Evolutionary conservation across 2,113 vertebrate genomes (phyloP).

Genomic region (Eolophus roseicapilla): DNA sequence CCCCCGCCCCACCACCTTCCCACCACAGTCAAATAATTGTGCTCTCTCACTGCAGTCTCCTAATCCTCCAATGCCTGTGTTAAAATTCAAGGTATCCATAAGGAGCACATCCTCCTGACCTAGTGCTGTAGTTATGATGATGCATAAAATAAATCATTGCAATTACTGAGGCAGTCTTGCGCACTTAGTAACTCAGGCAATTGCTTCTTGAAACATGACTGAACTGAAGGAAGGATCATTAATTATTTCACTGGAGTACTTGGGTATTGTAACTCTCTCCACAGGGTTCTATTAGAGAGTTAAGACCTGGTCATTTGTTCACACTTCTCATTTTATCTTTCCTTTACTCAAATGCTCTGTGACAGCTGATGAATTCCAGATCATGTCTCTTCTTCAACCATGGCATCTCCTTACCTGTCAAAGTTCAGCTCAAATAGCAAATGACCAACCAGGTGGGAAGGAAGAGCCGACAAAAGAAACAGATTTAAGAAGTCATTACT

Average conservation of each 20-base stretch:
- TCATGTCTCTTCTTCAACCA: background rate
- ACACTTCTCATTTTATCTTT: constrained; percentile 15
- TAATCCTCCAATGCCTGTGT: background rate
- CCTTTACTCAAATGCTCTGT: background rate
- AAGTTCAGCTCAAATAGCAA: background rate
- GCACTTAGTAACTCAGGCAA: constrained; percentile 40
- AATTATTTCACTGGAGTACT: constrained; percentile 58
- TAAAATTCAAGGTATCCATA: constrained; percentile 26
- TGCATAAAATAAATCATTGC: constrained; percentile 57
- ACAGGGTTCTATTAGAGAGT: constrained; percentile 31
- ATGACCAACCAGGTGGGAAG: background rate
- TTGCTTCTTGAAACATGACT: constrained; percentile 58
- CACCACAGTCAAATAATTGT: background rate
- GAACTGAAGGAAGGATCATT: constrained; percentile 46
- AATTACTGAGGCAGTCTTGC: constrained; percentile 49
- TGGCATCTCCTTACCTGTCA: background rate
- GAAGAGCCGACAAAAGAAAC: background rate
- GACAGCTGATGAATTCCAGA: background rate
- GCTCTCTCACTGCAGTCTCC: background rate
- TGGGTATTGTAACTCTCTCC: constrained; percentile 39
- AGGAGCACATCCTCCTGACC: constrained; percentile 25
- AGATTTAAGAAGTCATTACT: background rate
- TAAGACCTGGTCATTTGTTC: constrained; percentile 39
- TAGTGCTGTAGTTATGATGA: constrained; percentile 10
- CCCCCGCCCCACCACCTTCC: fast-evolving